These are phyloP conservation scores for Lepas anatifera DNA, from an alignment of 2,888 invertebrate species.

Conservation along the genomic window DNA sequence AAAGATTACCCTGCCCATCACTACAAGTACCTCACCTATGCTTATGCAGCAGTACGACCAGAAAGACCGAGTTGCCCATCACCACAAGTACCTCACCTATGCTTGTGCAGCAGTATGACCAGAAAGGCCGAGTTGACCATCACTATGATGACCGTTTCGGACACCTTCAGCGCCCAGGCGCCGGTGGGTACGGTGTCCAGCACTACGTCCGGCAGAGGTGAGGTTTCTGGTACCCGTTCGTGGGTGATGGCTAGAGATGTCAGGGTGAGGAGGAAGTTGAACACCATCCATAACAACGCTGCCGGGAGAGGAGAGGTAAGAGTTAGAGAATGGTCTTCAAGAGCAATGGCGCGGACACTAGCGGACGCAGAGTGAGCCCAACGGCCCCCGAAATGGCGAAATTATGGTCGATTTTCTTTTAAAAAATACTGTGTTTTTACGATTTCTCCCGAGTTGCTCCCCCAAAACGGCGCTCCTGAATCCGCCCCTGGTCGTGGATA, in stretches of 20 bases:
- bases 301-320: background rate
- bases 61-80: slow-evolving; percentile 58
- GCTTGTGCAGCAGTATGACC: slow-evolving; percentile 70
- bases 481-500: too few relatives aligned
- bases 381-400: too few relatives aligned
- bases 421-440: too few relatives aligned
- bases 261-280: slow-evolving; percentile 51
- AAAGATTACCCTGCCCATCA: too few relatives aligned
- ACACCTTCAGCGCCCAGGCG: slow-evolving; percentile 68
- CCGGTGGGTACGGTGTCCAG: slow-evolving; percentile 57
- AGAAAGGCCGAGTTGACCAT: slow-evolving; percentile 61
- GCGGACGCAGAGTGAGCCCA: too few relatives aligned
- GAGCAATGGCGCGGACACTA: too few relatives aligned
- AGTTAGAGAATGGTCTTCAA: too few relatives aligned
- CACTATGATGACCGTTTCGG: slow-evolving; percentile 75
- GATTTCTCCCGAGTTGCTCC: too few relatives aligned
- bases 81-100: slow-evolving; percentile 57
- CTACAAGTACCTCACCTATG: too few relatives aligned
- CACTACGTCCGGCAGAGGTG: slow-evolving; percentile 70
- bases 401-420: too few relatives aligned
- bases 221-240: slow-evolving; percentile 69
- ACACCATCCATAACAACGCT: slow-evolving; percentile 30
- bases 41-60: slow-evolving; percentile 70
- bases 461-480: too few relatives aligned
- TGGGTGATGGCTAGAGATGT: slow-evolving; percentile 71